Percentiles rank a stretch among this genome's conserved stretches.
Conservation (phyloP, 2,888 invertebrate genomes). For the Tyria jacobaeae region DNA sequence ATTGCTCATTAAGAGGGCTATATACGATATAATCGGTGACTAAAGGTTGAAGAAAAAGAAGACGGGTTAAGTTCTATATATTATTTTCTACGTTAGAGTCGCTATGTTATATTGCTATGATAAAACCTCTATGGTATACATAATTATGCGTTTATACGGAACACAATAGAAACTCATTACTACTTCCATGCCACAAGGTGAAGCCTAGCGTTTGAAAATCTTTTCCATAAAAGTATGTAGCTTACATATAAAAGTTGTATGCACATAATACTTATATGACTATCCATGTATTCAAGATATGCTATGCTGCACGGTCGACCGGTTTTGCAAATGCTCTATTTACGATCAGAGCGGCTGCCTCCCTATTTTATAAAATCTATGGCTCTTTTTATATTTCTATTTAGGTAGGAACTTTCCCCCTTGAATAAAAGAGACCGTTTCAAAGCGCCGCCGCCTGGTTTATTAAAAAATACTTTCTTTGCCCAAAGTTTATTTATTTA, state of each 20-base stretch:
- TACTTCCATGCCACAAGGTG: neutral
- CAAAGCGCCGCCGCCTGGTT: conserved; percentile 58
- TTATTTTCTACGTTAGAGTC: too few species aligned
- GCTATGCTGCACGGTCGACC: conserved; percentile 21
- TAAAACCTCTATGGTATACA: too few species aligned
- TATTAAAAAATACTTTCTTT: conserved; percentile 67
- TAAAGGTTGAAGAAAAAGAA: too few species aligned
- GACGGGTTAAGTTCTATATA: too few species aligned
- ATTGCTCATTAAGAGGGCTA: neutral
- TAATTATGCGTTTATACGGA: too few species aligned
- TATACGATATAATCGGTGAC: too few species aligned
- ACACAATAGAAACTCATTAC: too few species aligned
- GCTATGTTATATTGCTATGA: too few species aligned
- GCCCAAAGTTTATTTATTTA: conserved; percentile 51
- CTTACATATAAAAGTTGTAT: neutral
- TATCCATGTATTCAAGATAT: conserved; percentile 16
- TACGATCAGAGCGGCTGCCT: conserved; percentile 33
- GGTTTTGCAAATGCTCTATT: conserved; percentile 46
- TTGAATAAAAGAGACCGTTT: conserved; percentile 59
- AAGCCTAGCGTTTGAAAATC: neutral
- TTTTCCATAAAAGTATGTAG: neutral
- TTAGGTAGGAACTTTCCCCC: conserved; percentile 64
- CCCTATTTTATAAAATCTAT: conserved; percentile 56
- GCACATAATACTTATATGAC: neutral
- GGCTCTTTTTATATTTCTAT: conserved; percentile 58